Conservation (phyloP, 1,140 invertebrate genomes). For the Pseudoatta argentina region DNA sequence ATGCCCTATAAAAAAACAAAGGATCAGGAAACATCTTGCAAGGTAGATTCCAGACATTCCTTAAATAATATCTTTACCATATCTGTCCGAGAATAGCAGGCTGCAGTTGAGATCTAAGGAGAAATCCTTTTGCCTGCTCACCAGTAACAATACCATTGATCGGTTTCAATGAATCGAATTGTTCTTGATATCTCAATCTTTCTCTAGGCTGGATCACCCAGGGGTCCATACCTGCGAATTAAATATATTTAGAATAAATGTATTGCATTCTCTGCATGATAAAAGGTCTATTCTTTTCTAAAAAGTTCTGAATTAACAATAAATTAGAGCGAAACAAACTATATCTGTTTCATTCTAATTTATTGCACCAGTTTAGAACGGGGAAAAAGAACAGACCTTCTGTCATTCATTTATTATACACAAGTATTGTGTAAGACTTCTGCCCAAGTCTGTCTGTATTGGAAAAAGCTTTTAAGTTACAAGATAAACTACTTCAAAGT, state of each 20-base stretch:
- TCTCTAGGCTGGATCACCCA: slow-evolving; percentile 96
- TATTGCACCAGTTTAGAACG: too few relatives aligned
- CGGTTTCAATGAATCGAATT: slow-evolving; percentile 96
- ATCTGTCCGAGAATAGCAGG: slow-evolving; percentile 96
- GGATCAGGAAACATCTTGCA: not conserved
- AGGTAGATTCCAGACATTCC: not conserved
- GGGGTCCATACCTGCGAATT: slow-evolving; percentile 88
- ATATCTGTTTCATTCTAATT: too few relatives aligned
- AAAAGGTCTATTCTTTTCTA: too few relatives aligned
- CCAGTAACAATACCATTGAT: slow-evolving; percentile 96
- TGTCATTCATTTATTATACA: not conserved
- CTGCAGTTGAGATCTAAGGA: slow-evolving; percentile 96
- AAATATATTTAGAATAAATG: not conserved
- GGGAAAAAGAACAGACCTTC: too few relatives aligned
- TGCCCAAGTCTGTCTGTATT: not conserved
- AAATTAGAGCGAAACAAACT: too few relatives aligned
- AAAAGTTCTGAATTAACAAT: too few relatives aligned
- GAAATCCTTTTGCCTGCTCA: slow-evolving; percentile 97
- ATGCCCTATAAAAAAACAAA: slow-evolving; percentile 88
- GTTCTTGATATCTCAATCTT: slow-evolving; percentile 95
- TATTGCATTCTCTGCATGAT: too few relatives aligned
- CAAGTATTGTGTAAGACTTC: not conserved
- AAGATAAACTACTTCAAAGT: not conserved
- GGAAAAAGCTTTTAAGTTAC: not conserved
- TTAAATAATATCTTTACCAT: slow-evolving; percentile 90